Evolutionary conservation across 2,113 vertebrate species (phyloP).

Genomic region (Upupa epops): DNA sequence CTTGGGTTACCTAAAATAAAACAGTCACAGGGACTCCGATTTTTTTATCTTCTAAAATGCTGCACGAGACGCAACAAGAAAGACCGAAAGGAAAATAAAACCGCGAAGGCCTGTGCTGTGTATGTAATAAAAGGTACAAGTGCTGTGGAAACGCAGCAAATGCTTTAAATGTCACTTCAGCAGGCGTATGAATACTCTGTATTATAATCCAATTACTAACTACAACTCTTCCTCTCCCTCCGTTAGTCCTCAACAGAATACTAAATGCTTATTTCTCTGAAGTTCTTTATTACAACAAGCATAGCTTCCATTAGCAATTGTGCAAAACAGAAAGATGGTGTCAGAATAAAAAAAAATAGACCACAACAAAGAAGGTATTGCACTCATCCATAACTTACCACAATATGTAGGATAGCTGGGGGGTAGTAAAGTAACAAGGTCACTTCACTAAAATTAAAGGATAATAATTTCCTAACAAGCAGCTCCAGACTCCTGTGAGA

Average conservation of each 20-base stretch:
- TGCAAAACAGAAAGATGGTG: background rate
- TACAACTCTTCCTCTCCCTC: background rate
- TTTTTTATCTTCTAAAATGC: background rate
- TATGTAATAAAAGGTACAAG: background rate
- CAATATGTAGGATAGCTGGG: background rate
- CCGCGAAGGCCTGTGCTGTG: background rate
- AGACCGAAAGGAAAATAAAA: background rate
- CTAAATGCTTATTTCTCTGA: background rate
- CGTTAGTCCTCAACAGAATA: background rate
- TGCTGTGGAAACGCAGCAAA: background rate
- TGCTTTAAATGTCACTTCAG: background rate
- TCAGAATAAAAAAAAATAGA: background rate
- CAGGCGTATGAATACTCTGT: background rate
- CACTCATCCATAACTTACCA: background rate
- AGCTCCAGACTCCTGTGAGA: conserved; percentile 35
- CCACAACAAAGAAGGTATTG: accelerated
- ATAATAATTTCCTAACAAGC: conserved; percentile 9
- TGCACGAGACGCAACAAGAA: background rate
- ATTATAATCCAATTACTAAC: background rate
- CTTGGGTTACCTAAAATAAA: conserved; percentile 33
- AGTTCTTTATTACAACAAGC: background rate
- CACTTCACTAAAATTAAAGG: conserved; percentile 45
- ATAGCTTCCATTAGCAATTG: background rate
- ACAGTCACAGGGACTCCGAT: background rate
- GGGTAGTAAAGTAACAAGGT: conserved; percentile 39